Evolutionary conservation across 2,113 vertebrate species (phyloP), one percentile per base, ranked within the genome.

Genomic region (Mionectes macconnelli): DNA sequence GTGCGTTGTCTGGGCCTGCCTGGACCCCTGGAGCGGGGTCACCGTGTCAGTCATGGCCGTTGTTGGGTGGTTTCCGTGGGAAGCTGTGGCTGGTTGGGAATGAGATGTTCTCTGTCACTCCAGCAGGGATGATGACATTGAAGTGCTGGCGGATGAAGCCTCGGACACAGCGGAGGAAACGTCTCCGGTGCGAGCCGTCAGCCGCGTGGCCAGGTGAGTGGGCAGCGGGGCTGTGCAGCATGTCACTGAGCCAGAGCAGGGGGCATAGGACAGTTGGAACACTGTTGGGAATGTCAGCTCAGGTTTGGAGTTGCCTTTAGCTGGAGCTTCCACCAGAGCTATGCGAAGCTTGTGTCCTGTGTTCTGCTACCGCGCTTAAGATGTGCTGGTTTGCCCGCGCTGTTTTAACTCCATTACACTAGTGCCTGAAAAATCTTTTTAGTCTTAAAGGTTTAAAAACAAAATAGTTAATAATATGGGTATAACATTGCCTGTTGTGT

Each of bases 111-210:
- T 86, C 59, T 92, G 76, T 91, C 89, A 91, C 66, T 91, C 96
- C 86, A 88, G 64, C 97, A 99, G 99, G 96, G 99, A 99, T 27
- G 99, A 99, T 90, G 99, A 99, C 96, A 99, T 99, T 3, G 99
- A 99, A 96, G 99, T 99, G 50, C 98, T 99, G 57, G 63, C 97
- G 4, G 99, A 99, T 56, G 99, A 99, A 33, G 97, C 98, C 50
- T 98, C 98, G 7, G 99, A 99, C 50, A 97, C 96, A 13, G 87
- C 98, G 0, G 99, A 98, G 57, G 99, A 99, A 75, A 97, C 98
- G 0, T 99, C 99, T 3, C 99, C 98, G 0, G 98, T 97, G 91
- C 97, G 98, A 68, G 62, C 94, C 4, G n/a, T 98, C 72, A 97
- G 96, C 96, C 97, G 98, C 42, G 98, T 98, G 1, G 91, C 98